Conservation (phyloP, 2,113 vertebrate genomes). For the Aegotheles bennettii region DNA sequence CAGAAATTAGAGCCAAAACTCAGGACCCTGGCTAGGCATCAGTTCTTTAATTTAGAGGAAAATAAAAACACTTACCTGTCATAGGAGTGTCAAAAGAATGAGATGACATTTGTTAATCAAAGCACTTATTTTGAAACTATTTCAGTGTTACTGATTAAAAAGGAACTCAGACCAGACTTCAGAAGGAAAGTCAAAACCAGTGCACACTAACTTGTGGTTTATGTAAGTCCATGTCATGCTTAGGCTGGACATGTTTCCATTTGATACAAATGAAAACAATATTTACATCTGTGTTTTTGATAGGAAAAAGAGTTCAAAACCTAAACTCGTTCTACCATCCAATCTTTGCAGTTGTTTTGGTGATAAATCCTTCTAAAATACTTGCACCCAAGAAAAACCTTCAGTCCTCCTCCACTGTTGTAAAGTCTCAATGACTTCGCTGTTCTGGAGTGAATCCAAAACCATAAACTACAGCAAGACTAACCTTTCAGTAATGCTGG, state of each 20-base stretch:
- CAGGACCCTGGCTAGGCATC: neutral
- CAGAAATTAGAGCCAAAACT: neutral
- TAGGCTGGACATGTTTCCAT: neutral
- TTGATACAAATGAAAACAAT: neutral
- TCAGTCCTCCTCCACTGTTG: neutral
- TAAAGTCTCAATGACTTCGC: neutral
- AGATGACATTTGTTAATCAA: neutral
- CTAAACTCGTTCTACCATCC: neutral
- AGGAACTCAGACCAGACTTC: neutral
- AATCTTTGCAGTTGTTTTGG: neutral
- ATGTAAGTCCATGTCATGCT: neutral
- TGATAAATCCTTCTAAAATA: neutral
- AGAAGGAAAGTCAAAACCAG: neutral
- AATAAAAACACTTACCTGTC: neutral
- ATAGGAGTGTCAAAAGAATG: neutral
- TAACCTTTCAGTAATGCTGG: neutral
- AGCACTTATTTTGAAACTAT: neutral
- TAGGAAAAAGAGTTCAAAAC: neutral
- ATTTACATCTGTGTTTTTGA: neutral
- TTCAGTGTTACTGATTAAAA: neutral
- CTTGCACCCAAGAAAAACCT: neutral
- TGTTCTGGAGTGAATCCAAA: neutral
- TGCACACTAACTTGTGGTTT: neutral
- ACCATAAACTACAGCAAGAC: neutral
- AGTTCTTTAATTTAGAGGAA: neutral